phyloP scores from a whole-genome alignment of 2,113 vertebrate species.

The Clarias macrocephalus region DNA sequence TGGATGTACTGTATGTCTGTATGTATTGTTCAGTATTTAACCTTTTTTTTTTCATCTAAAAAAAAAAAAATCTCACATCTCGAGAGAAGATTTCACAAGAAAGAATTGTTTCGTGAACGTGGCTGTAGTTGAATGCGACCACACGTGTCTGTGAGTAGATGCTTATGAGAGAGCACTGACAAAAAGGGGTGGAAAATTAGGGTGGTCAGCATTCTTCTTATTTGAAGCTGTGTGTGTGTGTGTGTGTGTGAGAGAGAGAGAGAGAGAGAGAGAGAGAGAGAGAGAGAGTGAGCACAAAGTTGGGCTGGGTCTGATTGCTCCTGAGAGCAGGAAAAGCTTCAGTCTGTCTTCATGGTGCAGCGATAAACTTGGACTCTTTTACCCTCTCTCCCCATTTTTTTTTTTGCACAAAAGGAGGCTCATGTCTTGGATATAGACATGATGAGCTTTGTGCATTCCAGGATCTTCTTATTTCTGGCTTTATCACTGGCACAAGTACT shows the following conservation, averaged over 20 bases:
- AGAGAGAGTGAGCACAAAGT: slow-evolving; percentile 63
- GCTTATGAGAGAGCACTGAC: slow-evolving; percentile 73
- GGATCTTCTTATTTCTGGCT: slow-evolving; percentile 73
- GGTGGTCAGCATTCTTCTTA: slow-evolving; percentile 78
- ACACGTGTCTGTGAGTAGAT: slow-evolving; percentile 70
- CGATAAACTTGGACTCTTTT: slow-evolving; percentile 67
- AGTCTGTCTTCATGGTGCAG: slow-evolving; percentile 72
- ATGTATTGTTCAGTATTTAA: background rate
- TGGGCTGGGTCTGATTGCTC: slow-evolving; percentile 75
- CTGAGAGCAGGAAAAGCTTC: slow-evolving; percentile 68
- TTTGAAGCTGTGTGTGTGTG: slow-evolving; percentile 70
- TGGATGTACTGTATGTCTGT: background rate
- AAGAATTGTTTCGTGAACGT: slow-evolving; percentile 61
- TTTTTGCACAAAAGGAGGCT: slow-evolving; percentile 63
- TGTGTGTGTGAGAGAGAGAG: slow-evolving; percentile 50
- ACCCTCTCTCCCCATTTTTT: slow-evolving; percentile 49
- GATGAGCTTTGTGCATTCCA: slow-evolving; percentile 71
- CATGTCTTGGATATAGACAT: slow-evolving; percentile 78
- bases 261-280: slow-evolving; percentile 56
- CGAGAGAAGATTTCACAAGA: slow-evolving; percentile 18
- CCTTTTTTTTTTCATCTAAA: background rate
- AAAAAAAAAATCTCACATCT: background rate
- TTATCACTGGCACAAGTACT: slow-evolving; percentile 68
- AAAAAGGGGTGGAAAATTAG: slow-evolving; percentile 78
- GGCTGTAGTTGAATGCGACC: slow-evolving; percentile 67